Evolutionary conservation across 2,797 vertebrate genomes (phyloP).

Genomic region (Tadarida brasiliensis): DNA sequence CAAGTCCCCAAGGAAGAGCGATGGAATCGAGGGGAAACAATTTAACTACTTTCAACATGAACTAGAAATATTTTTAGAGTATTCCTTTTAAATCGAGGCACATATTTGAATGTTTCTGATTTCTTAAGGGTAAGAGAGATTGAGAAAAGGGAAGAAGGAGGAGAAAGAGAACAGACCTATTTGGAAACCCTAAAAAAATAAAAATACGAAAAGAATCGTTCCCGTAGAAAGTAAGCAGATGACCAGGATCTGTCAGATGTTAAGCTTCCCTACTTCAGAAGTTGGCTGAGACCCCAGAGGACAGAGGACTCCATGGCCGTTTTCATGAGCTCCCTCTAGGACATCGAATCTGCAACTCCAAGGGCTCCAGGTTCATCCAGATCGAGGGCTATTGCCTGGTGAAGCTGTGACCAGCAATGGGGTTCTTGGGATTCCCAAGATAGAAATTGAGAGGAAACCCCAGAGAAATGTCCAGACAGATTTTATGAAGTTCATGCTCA

Average conservation of each 20-base stretch:
- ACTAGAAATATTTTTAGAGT: conserved; percentile 22
- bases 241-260: neutral
- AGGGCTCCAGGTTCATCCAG: neutral
- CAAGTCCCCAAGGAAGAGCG: neutral
- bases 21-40: neutral
- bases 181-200: neutral
- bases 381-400: neutral
- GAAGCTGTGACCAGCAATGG: neutral
- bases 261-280: conserved; percentile 21
- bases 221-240: neutral
- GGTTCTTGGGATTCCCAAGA: neutral
- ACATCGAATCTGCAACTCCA: neutral
- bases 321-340: neutral
- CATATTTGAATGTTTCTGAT: neutral
- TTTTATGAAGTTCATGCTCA: neutral
- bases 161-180: neutral
- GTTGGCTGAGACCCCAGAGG: neutral
- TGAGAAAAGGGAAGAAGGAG: neutral
- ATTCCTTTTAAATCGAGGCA: neutral
- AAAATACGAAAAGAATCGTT: neutral
- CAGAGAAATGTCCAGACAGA: neutral
- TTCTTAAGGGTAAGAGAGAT: neutral
- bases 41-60: neutral
- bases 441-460: neutral
- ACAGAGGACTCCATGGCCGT: neutral